A percentile compares a stretch with the other conserved stretches of the same genome.
phyloP scores from a whole-genome alignment of 2,888 invertebrate species.

The Megamerina dolium region DNA sequence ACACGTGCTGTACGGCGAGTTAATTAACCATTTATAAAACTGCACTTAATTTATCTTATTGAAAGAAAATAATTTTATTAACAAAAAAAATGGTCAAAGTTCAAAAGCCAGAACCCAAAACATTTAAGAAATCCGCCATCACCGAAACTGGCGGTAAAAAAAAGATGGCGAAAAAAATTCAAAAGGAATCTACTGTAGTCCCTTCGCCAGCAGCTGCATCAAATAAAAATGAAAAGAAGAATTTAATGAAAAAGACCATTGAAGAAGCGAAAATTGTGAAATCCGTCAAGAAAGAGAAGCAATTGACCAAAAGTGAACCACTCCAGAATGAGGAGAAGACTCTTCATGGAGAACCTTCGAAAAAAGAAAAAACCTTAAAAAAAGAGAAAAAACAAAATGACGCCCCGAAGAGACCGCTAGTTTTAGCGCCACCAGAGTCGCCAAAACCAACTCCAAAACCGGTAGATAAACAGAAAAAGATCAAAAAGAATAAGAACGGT shows the following conservation, averaged over 20 bases:
- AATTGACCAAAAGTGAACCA: background rate
- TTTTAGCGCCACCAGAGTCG: constrained; percentile 12
- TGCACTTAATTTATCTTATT: background rate
- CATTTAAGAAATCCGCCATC: constrained; percentile 1
- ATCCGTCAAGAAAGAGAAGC: constrained; percentile 2
- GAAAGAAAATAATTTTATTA: background rate
- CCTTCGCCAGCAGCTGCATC: too few species aligned
- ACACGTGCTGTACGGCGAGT: background rate
- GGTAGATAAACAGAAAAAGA: background rate
- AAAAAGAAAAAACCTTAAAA: background rate
- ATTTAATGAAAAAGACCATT: constrained; percentile 3
- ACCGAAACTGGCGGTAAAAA: background rate
- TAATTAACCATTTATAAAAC: too few species aligned
- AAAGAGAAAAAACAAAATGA: background rate
- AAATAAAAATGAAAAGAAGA: constrained; percentile 2
- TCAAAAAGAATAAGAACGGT: background rate
- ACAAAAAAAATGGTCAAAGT: constrained; percentile 23
- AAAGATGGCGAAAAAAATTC: background rate
- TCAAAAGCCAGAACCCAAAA: constrained; percentile 19
- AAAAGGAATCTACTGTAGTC: background rate
- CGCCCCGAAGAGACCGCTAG: constrained; percentile 4
- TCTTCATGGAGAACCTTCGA: background rate
- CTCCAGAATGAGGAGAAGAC: background rate
- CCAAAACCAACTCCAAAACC: background rate
- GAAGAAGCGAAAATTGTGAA: constrained; percentile 2